A percentile compares a stretch with the other conserved stretches of the same genome.
phyloP scores from a whole-genome alignment of 1,140 invertebrate species.

The Leptinotarsa undecemlineata region DNA sequence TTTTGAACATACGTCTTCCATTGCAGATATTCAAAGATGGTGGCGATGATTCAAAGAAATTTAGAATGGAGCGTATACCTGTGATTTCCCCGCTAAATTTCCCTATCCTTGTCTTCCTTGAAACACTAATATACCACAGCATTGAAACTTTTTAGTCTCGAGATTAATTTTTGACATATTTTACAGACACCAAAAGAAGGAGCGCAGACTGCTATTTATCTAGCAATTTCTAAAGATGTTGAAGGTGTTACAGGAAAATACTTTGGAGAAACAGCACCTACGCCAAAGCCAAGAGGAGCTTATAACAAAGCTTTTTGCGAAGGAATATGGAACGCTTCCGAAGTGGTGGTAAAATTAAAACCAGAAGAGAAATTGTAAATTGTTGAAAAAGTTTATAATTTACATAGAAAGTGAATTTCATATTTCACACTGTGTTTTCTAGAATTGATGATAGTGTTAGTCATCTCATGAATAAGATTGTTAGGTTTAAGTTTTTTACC shows the following conservation, averaged over 20 bases:
- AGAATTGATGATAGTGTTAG: no score
- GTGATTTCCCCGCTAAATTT: no score
- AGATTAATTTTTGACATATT: conserved; percentile 51
- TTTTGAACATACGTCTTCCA: no score
- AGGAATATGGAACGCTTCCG: conserved; percentile 5
- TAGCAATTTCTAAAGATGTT: conserved; percentile 29
- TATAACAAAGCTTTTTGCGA: conserved; percentile 5
- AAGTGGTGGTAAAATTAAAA: conserved; percentile 1
- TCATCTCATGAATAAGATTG: no score
- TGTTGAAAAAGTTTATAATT: no score
- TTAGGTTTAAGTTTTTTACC: no score
- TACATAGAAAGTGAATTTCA: no score
- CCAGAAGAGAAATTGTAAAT: conserved; percentile 10
- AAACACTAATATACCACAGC: conserved; percentile 34
- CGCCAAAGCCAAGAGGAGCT: conserved; percentile 20
- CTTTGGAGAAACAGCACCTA: conserved; percentile 27
- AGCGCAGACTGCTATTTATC: conserved; percentile 32
- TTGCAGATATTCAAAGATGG: no score
- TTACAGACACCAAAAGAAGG: conserved; percentile 32
- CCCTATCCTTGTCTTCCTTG: no score
- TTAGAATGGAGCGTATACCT: no score
- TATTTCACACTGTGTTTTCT: no score
- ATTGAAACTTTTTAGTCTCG: conserved; percentile 55
- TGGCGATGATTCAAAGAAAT: no score
- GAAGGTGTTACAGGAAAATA: conserved; percentile 32